Evolutionary conservation across 2,888 invertebrate genomes (phyloP), one percentile per base, ranked within the genome.

Genomic region (Lysandra bellargus): DNA sequence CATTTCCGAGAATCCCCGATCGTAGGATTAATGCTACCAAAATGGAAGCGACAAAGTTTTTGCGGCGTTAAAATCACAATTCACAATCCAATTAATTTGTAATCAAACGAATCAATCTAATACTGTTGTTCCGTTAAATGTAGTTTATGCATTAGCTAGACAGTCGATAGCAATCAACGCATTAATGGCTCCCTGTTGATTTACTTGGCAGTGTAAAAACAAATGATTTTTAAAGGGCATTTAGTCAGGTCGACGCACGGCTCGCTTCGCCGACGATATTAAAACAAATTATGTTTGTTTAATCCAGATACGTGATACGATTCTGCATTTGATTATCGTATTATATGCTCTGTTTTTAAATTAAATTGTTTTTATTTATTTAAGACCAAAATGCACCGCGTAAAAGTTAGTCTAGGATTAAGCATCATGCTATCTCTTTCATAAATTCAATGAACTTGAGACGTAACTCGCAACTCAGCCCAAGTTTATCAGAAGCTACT

Each of bases 141-240:
- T 69, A 69, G 69, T 37, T 69, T 37, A 69, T 69, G 69, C 69
- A 69, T 69, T 69, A 69, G 33, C 33, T 23, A 23, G n/a, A 61
- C 23, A 61, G 61, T 69, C 33, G 61, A 77, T 61, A 30, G 76
- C 53, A 77, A 79, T 79, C 76, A 77, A 79, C 60, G 64, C 75
- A 44, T 53, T 79, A 76, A 79, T 76, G 79, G 79, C n/a, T 33
- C 57, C n/a, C 6, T 64, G 64, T 76, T 77, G 37, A 77, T 79
- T 79, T 72, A 57, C 74, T 64, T 74, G 23, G 23, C 7, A n/a
- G 61, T 49, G 57, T 61, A 44, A 30, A 79, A 61, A 61, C n/a
- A 49, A 49, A 61, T 44, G 61, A 61, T 30, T 75, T 79, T n/a
- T 33, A 78, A n/a, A 76, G 76, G 33, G 49, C 33, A 76, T 57